Evolutionary conservation across 2,888 invertebrate genomes (phyloP), one percentile per base, ranked within the genome.

Genomic region (Microlaimidae sp.): DNA sequence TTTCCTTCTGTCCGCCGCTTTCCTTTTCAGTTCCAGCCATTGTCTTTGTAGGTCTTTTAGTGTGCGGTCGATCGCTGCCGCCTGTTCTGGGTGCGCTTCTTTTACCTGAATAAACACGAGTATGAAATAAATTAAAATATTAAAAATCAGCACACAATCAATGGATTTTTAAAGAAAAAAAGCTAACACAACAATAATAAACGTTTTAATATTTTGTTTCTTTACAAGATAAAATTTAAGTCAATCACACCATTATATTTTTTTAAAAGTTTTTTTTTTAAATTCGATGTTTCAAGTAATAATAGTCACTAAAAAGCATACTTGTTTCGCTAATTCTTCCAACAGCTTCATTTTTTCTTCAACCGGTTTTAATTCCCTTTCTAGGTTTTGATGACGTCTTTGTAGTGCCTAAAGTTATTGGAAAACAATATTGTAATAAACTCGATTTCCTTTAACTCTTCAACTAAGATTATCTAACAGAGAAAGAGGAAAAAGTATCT

Each of bases 291-390:
- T 48, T 47, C n/a, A 23, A 32, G 24, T 25, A 32, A 32, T 29
- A 17, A 23, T 21, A 47, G 19, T 49, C 45, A 77, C 81, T 77
- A 70, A n/a, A n/a, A n/a, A n/a, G n/a, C n/a, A n/a, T n/a, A n/a
- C n/a, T n/a, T n/a, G 82, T 68, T 85, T 84, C 0, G 89, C 93
- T 53, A 95, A 72, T 59, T 85, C 77, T 62, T 82, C 82, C 42
- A 95, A 85, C 49, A 85, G 80, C 58, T 72, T 73, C 53, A 92
- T 86, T 72, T 93, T 92, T 66, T 93, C 92, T 68, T 86, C 81
- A 2, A 97, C 80, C 1, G 95, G 93, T 21, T 89, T 85, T 57
- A 95, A 74, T 72, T 95, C 95, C 26, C 93, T 74, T 74, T 95
- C 92, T 49, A 95, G 75, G 72, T 90, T 66, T 57, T 66, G 61